Evolutionary conservation across 2,797 vertebrate genomes (phyloP).

Genomic region (Lagorchestes hirsutus): DNA sequence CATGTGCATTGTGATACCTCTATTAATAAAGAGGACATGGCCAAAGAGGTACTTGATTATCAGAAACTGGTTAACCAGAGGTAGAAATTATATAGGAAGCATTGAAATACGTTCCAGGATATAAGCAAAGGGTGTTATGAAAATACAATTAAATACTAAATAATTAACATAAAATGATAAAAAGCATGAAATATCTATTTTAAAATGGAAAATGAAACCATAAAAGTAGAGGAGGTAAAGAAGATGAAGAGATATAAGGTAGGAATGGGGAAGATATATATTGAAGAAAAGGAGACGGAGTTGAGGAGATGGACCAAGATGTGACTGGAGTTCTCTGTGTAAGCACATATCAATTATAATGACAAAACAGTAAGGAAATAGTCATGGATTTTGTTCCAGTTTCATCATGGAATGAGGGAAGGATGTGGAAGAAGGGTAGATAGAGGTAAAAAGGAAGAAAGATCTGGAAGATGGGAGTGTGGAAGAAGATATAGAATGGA

Average conservation of each 20-base stretch:
- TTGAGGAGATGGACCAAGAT: not conserved
- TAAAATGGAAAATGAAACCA: not conserved
- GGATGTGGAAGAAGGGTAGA: not conserved
- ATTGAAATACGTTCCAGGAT: not conserved
- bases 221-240: not conserved
- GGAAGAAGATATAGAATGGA: not conserved
- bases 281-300: not conserved
- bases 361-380: not conserved
- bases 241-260: not conserved
- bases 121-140: not conserved
- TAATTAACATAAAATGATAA: slow-evolving; percentile 16
- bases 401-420: not conserved
- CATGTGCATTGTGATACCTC: not conserved
- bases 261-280: not conserved
- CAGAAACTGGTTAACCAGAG: not conserved
- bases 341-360: not conserved
- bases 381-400: not conserved
- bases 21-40: not conserved
- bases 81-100: slow-evolving; percentile 33
- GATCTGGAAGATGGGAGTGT: not conserved
- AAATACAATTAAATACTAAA: slow-evolving; percentile 16
- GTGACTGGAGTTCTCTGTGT: not conserved
- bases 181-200: slow-evolving; percentile 28
- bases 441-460: not conserved
- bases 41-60: not conserved